Base-by-base conservation (phyloP, 1,140 invertebrate species). In the Bradynema listronoti region DNA sequence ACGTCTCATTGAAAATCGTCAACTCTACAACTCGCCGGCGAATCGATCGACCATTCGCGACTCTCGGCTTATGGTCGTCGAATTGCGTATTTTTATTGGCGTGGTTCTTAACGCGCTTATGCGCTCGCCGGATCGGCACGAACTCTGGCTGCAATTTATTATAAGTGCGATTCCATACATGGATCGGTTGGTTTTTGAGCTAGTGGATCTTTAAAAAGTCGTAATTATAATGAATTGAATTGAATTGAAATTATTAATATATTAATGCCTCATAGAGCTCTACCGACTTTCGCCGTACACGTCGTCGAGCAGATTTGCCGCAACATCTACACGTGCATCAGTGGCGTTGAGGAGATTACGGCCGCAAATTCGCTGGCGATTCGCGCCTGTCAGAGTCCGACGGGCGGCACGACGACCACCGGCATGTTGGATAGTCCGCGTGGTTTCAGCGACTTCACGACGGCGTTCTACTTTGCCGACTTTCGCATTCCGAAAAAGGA, bases 1-100 rank as follows among this genome's bases (percentile, higher is more conserved):
- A 4, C 56, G 51, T 11, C 42, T 73, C 9, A 36, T 46, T 9
- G 63, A 77, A 19, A 78, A 75, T 54, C 69, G 68, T 14, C 56
- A 71, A 36, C 53, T 66, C 22, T 73, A 75, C 56, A 75, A 72
- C 52, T 72, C 72, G n/a, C 56, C 69, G 22, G 71, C 73, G 49
- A 72, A 69, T 49, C 65, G 74, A 11, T 59, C 63, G 11, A 75
- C 64, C 14, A 30, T 71, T n/a, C 24, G 69, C 1, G 73, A 77
- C 24, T 43, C 53, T 22, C 73, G 74, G 4, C 54, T 50, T 42
- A 46, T 73, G 33, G 61, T 78, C 19, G 75, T 78, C 27, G 75
- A 88, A 70, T 89, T 92, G 78, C 84, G 87, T 19, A 88, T 92
- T 84, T 91, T 93, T 74, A 79, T 90, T 19, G 84, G 87, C 24